phyloP scores from a whole-genome alignment of 37 sponge, comb jelly and placozoan species.

The Agelas oroides region DNA sequence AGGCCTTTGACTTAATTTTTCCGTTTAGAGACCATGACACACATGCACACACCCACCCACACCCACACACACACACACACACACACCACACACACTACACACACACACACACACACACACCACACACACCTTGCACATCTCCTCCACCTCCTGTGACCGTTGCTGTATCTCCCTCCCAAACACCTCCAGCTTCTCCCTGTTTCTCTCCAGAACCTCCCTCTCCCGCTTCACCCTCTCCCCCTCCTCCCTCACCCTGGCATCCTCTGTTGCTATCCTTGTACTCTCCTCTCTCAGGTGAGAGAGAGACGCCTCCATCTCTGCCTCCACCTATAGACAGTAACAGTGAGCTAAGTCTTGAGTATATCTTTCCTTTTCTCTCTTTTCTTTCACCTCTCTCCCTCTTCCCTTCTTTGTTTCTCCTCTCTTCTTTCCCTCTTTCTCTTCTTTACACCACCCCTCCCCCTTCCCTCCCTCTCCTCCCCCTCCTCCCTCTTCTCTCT shows the following conservation, averaged over 20 bases:
- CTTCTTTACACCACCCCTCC: too few relatives aligned
- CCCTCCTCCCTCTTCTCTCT: too few relatives aligned
- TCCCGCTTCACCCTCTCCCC: constrained; percentile 7
- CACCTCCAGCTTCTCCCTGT: constrained; percentile 31
- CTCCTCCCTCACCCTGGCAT: constrained; percentile 26
- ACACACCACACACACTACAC: too few relatives aligned
- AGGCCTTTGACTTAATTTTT: too few relatives aligned
- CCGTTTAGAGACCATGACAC: too few relatives aligned
- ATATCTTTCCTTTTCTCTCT: not conserved
- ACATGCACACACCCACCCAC: too few relatives aligned
- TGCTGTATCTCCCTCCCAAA: constrained; percentile 22
- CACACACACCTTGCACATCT: constrained; percentile 36
- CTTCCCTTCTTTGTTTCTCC: too few relatives aligned
- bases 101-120: too few relatives aligned
- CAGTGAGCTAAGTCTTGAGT: not conserved
- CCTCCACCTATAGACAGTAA: constrained; percentile 39
- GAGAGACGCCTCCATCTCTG: constrained; percentile 17
- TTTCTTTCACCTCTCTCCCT: too few relatives aligned
- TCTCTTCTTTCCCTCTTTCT: too few relatives aligned
- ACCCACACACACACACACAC: too few relatives aligned
- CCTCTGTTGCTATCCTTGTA: constrained; percentile 3
- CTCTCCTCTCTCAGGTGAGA: constrained; percentile 47
- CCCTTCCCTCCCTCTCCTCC: too few relatives aligned
- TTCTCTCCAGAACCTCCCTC: constrained; percentile 5
- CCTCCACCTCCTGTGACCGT: constrained; percentile 43